A percentile compares a stretch with the other conserved stretches of the same genome.
phyloP scores from a whole-genome alignment of 2,113 vertebrate genomes.

The Petrocephalus microphthalmus region DNA sequence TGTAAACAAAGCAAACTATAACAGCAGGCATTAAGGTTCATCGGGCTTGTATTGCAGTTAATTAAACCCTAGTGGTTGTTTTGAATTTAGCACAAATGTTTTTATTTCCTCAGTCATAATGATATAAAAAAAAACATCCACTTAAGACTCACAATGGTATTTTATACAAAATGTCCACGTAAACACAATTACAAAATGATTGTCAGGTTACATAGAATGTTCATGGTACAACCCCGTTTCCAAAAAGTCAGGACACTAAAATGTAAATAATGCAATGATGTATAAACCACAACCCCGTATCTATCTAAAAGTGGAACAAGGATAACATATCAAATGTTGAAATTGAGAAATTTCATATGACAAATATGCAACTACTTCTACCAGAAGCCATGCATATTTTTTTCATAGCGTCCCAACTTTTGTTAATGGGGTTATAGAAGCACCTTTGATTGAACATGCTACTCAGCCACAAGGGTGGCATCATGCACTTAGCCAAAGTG shows the following conservation, averaged over 20 bases:
- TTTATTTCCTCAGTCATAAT: not conserved
- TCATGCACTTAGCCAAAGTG: not conserved
- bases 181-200: constrained; percentile 4
- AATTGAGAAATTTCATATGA: no score
- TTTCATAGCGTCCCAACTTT: no score
- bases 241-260: no score
- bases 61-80: not conserved
- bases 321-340: no score
- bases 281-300: no score
- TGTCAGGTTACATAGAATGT: not conserved
- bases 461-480: not conserved
- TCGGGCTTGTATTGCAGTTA: not conserved
- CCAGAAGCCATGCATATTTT: no score
- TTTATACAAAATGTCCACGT: not conserved
- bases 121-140: not conserved
- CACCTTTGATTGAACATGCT: not conserved
- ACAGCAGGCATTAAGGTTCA: not conserved
- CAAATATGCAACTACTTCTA: no score
- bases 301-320: no score
- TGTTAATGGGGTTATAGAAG: not conserved
- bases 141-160: not conserved
- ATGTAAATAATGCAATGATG: no score
- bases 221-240: not conserved
- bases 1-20: not conserved
- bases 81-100: not conserved